phyloP scores from a whole-genome alignment of 1,140 invertebrate species.

The Leptinotarsa defecta region DNA sequence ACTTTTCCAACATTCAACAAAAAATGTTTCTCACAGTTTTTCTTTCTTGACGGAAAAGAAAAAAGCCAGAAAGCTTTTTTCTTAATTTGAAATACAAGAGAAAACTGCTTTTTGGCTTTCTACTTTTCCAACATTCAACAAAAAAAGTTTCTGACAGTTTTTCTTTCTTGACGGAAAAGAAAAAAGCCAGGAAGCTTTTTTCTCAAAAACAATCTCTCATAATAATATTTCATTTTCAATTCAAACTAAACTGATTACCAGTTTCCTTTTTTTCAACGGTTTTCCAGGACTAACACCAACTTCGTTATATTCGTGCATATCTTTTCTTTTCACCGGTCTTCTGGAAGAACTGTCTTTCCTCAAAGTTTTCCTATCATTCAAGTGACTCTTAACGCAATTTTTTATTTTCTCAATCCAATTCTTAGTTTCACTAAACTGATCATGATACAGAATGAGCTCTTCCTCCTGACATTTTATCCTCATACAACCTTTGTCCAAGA shows the following conservation, averaged over 20 bases:
- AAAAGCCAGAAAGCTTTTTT: no score
- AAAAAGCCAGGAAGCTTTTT: no score
- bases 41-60: no score
- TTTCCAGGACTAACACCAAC: slow-evolving; percentile 49
- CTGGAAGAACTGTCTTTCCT: slow-evolving; percentile 66
- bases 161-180: no score
- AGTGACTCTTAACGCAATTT: slow-evolving; percentile 61
- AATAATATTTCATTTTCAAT: no score
- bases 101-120: no score
- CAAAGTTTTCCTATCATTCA: slow-evolving; percentile 64
- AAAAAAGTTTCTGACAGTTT: no score
- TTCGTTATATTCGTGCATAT: slow-evolving; percentile 52
- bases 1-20: no score
- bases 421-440: slow-evolving; percentile 59
- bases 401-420: slow-evolving; percentile 63
- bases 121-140: no score
- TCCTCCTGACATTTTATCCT: slow-evolving; percentile 64
- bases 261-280: slow-evolving; percentile 47
- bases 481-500: slow-evolving; percentile 52
- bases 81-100: no score
- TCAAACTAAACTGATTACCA: neutral
- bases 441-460: slow-evolving; percentile 63
- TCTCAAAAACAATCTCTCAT: no score
- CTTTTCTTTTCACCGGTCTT: slow-evolving; percentile 61
- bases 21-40: no score